Base-by-base conservation (phyloP, 2,797 vertebrate genomes). In the Pantherophis alleghaniensis region DNA sequence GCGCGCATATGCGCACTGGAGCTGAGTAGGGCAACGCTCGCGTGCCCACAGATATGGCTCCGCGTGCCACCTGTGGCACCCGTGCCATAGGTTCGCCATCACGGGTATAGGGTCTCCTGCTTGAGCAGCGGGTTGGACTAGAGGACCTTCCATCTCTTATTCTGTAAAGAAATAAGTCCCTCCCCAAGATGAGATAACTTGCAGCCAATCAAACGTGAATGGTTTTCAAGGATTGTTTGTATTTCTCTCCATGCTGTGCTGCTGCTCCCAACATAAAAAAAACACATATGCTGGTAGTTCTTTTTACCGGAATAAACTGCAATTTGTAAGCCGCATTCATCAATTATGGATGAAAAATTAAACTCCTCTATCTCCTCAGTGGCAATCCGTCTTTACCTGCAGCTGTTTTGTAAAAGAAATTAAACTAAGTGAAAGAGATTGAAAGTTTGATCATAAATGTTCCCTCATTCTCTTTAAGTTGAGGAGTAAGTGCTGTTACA, bases 1-100 rank as follows among this genome's bases (percentile, higher is more conserved):
- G 42, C 0, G 42, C 4, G 4, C 3, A 5, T 5, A 5, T 47
- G 42, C 42, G 4, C 4, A 0, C 42, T 47, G 42, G 4, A 47
- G 42, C 42, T 47, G 42, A 47, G 42, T 47, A 47, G 42, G 42
- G 42, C 42, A 47, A 47, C 5, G 5, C 42, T 47, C 5, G 42
- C 5, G 0, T 47, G 42, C 42, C 42, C 42, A 47, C 42, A 4
- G 5, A 47, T 47, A 47, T 47, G 42, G 42, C 42, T 47, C 42
- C 42, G 42, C 42, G 5, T 47, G 42, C 42, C 42, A 47, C 42
- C 42, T 47, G 42, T 47, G 42, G 5, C 42, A 47, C 42, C 42
- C 42, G 0, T 47, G 10, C 56, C 56, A 57, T 16, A 16, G 56
- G 56, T 57, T 57, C 14, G 14, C 14, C 13, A 16, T 57, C 56